Conservation (phyloP, 1,140 invertebrate genomes). For the Drosophila bifasciata region DNA sequence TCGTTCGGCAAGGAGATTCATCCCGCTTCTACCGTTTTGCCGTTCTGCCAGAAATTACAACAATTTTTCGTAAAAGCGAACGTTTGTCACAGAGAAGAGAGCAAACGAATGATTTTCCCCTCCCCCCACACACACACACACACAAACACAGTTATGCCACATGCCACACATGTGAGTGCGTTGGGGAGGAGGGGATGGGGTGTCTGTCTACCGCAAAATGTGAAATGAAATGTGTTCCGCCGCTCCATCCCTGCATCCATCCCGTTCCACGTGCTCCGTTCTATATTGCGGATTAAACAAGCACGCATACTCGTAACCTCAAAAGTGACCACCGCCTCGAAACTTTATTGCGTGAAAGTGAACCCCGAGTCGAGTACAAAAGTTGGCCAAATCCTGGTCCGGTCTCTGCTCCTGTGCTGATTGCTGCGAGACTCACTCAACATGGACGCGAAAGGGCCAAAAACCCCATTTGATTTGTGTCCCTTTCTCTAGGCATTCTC, state of each 20-base stretch:
- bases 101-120: slow-evolving; percentile 37
- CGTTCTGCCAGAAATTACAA: slow-evolving; percentile 67
- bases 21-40: slow-evolving; percentile 23
- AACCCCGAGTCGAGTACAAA: slow-evolving; percentile 3
- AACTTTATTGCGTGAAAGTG: slow-evolving; percentile 28
- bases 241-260: not conserved
- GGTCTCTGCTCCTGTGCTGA: not conserved
- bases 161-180: slow-evolving; percentile 41
- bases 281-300: slow-evolving; percentile 1
- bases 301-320: not conserved
- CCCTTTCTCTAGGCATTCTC: not conserved
- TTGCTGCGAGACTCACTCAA: not conserved
- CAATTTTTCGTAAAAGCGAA: slow-evolving; percentile 60
- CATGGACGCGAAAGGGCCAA: too few species aligned
- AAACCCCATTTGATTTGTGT: slow-evolving; percentile 9
- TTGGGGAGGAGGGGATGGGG: not conserved
- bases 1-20: slow-evolving; percentile 18
- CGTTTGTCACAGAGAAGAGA: slow-evolving; percentile 56
- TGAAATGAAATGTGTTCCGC: slow-evolving; percentile 36
- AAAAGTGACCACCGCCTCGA: slow-evolving; percentile 13
- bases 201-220: slow-evolving; percentile 28
- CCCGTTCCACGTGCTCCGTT: not conserved
- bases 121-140: slow-evolving; percentile 15
- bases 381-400: slow-evolving; percentile 5
- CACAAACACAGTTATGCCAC: slow-evolving; percentile 35